These are phyloP conservation scores for Sinopyrophorus schimmeli DNA, from an alignment of 2,888 invertebrate genomes.

Conservation along the genomic window DNA sequence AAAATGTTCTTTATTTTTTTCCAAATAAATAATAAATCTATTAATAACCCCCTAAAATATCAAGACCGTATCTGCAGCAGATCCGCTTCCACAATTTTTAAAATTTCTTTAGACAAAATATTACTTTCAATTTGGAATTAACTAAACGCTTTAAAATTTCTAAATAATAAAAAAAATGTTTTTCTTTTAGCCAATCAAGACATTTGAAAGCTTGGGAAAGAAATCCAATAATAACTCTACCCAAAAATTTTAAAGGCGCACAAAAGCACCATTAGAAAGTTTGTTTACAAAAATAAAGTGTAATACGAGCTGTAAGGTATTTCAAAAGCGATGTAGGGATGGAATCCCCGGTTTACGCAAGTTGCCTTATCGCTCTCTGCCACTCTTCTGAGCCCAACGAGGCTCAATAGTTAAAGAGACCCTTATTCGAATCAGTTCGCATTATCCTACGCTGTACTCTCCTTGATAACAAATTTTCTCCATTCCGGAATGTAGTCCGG, in stretches of 20 bases:
- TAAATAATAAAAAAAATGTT: too few species aligned
- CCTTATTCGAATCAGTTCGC: slow-evolving; percentile 51
- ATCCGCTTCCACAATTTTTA: too few species aligned
- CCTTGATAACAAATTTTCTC: slow-evolving; percentile 34
- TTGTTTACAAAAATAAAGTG: slow-evolving; percentile 5
- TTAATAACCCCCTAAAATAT: too few species aligned
- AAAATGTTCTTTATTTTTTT: too few species aligned
- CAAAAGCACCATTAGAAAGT: not conserved
- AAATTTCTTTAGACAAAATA: too few species aligned
- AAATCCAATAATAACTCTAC: too few species aligned
- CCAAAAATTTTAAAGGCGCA: not conserved
- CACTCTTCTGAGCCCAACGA: slow-evolving; percentile 51
- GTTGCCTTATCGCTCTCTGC: slow-evolving; percentile 51
- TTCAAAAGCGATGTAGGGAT: slow-evolving; percentile 30
- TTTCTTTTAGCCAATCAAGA: too few species aligned
- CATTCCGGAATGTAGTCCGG: slow-evolving; percentile 33
- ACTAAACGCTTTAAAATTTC: too few species aligned
- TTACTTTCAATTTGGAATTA: too few species aligned
- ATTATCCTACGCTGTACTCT: slow-evolving; percentile 52
- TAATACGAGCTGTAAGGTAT: slow-evolving; percentile 25
- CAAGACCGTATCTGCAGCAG: too few species aligned
- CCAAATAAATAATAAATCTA: too few species aligned
- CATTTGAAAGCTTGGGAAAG: too few species aligned
- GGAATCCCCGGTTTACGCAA: slow-evolving; percentile 47
- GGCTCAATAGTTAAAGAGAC: slow-evolving; percentile 43